Evolutionary conservation across 2,797 vertebrate species (phyloP).

Genomic region (Momotus momota): DNA sequence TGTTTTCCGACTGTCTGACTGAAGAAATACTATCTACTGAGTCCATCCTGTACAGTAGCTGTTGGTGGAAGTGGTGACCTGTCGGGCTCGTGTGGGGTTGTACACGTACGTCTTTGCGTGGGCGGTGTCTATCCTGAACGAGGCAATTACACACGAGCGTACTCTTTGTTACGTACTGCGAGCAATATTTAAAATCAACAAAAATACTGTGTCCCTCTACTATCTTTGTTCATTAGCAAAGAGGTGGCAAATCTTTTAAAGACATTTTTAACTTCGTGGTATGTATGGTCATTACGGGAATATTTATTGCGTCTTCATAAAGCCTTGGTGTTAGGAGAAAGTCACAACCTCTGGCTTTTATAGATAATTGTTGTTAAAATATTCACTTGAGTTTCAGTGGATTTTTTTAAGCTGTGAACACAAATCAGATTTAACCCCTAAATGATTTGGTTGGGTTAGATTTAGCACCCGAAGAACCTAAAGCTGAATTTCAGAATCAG

Average conservation of each 20-base stretch:
- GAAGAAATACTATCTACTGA: neutral
- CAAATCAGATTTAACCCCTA: neutral
- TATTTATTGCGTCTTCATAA: neutral
- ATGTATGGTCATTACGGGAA: neutral
- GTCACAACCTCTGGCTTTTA: neutral
- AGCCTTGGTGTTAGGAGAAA: neutral
- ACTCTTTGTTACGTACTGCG: neutral
- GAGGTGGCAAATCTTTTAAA: neutral
- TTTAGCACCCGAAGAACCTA: neutral
- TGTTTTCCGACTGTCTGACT: neutral
- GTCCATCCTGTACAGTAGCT: neutral
- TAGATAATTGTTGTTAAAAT: neutral
- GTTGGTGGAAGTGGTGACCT: neutral
- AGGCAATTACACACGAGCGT: neutral
- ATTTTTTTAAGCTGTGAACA: neutral
- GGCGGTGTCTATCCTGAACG: neutral
- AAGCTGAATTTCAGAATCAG: neutral
- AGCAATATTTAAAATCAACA: slow-evolving; percentile 9
- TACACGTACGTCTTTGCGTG: neutral
- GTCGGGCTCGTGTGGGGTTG: neutral
- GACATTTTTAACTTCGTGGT: neutral
- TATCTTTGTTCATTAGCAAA: neutral
- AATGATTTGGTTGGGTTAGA: neutral
- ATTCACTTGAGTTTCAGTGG: neutral
- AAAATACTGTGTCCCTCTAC: neutral